Conservation (phyloP, 2,113 vertebrate species). For the Forbesichthys agassizii region DNA sequence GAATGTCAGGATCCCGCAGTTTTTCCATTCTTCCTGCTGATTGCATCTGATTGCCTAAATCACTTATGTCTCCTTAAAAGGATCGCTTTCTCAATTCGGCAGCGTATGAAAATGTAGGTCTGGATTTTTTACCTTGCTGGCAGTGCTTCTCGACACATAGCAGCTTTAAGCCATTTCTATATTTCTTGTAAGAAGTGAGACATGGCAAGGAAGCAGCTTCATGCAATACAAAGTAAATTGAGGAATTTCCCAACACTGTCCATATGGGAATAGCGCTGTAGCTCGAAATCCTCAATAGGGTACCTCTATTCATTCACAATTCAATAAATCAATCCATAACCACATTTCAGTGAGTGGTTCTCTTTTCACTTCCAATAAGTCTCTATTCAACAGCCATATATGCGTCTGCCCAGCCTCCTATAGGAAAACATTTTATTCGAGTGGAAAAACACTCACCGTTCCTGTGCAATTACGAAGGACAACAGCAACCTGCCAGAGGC, state of each 20-base stretch:
- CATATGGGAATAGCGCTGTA: too few relatives aligned
- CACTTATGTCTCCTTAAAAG: neutral
- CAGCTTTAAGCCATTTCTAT: too few relatives aligned
- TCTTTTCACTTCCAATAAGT: slow-evolving; percentile 37
- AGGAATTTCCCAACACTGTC: too few relatives aligned
- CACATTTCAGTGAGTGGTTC: slow-evolving; percentile 29
- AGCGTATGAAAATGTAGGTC: too few relatives aligned
- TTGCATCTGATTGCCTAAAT: neutral
- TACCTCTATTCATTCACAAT: slow-evolving; percentile 37
- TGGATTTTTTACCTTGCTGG: too few relatives aligned
- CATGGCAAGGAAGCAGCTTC: too few relatives aligned
- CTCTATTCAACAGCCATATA: slow-evolving; percentile 1
- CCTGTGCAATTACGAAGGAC: slow-evolving; percentile 28
- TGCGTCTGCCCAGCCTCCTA: slow-evolving; percentile 8
- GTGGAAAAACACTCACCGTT: slow-evolving; percentile 24
- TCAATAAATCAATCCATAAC: slow-evolving; percentile 52
- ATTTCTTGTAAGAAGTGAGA: too few relatives aligned
- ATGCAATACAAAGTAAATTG: too few relatives aligned
- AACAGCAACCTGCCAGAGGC: slow-evolving; percentile 17
- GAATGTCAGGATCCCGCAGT: too few relatives aligned
- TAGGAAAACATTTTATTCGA: slow-evolving; percentile 42
- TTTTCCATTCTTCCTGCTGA: too few relatives aligned
- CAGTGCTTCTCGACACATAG: too few relatives aligned
- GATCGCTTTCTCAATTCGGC: too few relatives aligned
- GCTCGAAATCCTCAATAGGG: neutral